Evolutionary conservation across 2,797 vertebrate species (phyloP), one percentile per base, ranked within the genome.

Genomic region (Harpagifer antarcticus): DNA sequence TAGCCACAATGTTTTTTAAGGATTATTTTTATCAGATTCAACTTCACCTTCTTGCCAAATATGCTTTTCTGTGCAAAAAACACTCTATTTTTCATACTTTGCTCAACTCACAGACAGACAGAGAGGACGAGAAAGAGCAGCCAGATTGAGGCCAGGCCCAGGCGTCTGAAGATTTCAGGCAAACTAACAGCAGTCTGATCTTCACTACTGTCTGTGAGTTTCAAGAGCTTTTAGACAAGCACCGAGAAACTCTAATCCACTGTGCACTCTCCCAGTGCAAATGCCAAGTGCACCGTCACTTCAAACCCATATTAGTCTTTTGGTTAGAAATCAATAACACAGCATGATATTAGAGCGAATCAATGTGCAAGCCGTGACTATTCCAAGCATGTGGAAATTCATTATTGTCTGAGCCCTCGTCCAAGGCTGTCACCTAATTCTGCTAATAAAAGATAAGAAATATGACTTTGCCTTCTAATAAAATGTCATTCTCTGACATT

Each of bases 401-500:
- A 92, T 91, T 90, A 86, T 78, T 90, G 75, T 92, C 88, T 89
- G 81, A 88, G 82, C 82, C 40, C 70, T 79, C 72, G 45, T 85
- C 91, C 88, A 74, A 59, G 48, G 67, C 76, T 86, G 85, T 92
- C 90, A 93, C 83, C 87, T 92, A 93, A 93, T 93, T 94, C 86
- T 89, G 82, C 84, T 89, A 90, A 94, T 93, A 89, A 93, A 92
- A 94, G 88, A 91, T 91, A 91, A 91, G 86, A 94, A 93, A 91
- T 87, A 81, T 81, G 83, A 85, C 85, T 90, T 80, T 89, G 78
- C 74, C 86, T 89, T 87, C 88, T 88, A 83, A 93, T 92, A 91
- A 94, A 94, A 94, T 93, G 88, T 90, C 92, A 94, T 78, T 82
- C 78, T 72, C 74, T 94, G 94, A 93, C 93, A 95, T 95, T 94